These are phyloP conservation scores for Hirundo rustica DNA, from an alignment of 2,797 vertebrate genomes.

Conservation along the genomic window DNA sequence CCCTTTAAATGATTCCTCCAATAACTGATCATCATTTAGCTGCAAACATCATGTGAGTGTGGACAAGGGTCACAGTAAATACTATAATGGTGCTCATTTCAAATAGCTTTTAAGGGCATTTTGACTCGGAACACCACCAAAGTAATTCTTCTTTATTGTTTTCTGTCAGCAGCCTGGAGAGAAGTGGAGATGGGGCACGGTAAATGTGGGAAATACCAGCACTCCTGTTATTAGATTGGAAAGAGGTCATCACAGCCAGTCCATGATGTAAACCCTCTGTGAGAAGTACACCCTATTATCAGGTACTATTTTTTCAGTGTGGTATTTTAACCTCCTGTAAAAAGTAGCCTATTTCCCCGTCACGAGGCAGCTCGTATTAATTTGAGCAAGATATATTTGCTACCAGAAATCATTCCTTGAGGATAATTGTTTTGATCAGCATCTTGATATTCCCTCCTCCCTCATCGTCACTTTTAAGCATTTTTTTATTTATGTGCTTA, in stretches of 20 bases:
- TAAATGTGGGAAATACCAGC: constrained; percentile 12
- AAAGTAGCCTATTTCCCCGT: not conserved
- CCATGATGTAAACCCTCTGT: not conserved
- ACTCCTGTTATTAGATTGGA: not conserved
- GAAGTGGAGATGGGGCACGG: not conserved
- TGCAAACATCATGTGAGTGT: not conserved
- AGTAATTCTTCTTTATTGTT: constrained; percentile 51
- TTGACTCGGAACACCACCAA: constrained; percentile 6
- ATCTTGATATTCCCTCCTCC: constrained; percentile 30
- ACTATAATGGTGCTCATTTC: not conserved
- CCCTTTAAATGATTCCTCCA: not conserved
- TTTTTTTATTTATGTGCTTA: constrained; percentile 44
- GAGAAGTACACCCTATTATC: not conserved
- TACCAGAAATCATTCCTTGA: not conserved
- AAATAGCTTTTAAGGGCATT: constrained; percentile 41
- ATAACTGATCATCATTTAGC: not conserved
- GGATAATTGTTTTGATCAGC: constrained; percentile 45
- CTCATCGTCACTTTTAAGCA: not conserved
- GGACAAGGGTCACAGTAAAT: constrained; percentile 29
- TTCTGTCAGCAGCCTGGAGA: not conserved
- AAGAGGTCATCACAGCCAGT: not conserved
- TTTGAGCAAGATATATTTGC: constrained; percentile 42
- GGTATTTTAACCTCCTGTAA: not conserved
- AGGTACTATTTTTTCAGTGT: not conserved
- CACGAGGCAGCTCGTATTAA: constrained; percentile 19